These are phyloP conservation scores for Speoplatyrhinus poulsoni DNA, from an alignment of 2,113 vertebrate species.

Conservation along the genomic window DNA sequence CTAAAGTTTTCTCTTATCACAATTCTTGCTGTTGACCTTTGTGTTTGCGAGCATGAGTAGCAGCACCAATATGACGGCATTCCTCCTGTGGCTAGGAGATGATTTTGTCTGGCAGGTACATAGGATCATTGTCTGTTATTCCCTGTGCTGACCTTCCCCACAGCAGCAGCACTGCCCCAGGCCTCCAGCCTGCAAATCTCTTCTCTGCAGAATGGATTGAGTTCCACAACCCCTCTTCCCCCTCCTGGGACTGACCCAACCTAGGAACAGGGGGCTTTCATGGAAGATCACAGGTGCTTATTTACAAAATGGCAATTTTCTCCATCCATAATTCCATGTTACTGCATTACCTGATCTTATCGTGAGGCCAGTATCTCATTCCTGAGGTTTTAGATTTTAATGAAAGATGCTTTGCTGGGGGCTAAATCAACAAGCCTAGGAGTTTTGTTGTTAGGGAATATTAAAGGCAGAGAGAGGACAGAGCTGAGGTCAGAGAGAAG, in stretches of 20 bases:
- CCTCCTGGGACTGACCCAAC: slow-evolving; percentile 69
- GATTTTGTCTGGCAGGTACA: slow-evolving; percentile 60
- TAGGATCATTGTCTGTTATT: slow-evolving; percentile 56
- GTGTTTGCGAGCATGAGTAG: slow-evolving; percentile 61
- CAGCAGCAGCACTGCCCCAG: slow-evolving; percentile 63
- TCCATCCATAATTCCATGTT: slow-evolving; percentile 82
- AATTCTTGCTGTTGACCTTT: slow-evolving; percentile 57
- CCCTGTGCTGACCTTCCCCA: slow-evolving; percentile 59
- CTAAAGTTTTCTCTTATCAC: slow-evolving; percentile 43
- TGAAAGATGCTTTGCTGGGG: slow-evolving; percentile 81
- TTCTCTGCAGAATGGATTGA: slow-evolving; percentile 61
- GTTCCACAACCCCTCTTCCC: slow-evolving; percentile 58
- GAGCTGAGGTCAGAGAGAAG: slow-evolving; percentile 60
- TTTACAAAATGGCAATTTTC: slow-evolving; percentile 83
- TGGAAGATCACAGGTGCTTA: slow-evolving; percentile 82
- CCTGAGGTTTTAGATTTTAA: slow-evolving; percentile 79
- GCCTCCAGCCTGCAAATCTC: slow-evolving; percentile 62
- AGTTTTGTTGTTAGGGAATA: slow-evolving; percentile 72
- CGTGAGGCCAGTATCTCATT: slow-evolving; percentile 76
- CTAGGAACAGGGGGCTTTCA: slow-evolving; percentile 72
- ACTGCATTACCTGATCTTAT: slow-evolving; percentile 82
- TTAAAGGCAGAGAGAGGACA: slow-evolving; percentile 55
- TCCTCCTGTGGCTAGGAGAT: slow-evolving; percentile 51
- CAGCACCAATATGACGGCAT: slow-evolving; percentile 25
- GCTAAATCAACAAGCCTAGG: slow-evolving; percentile 73